Evolutionary conservation across 2,888 invertebrate species (phyloP), one percentile per base, ranked within the genome.

Genomic region (Phasia obesa): DNA sequence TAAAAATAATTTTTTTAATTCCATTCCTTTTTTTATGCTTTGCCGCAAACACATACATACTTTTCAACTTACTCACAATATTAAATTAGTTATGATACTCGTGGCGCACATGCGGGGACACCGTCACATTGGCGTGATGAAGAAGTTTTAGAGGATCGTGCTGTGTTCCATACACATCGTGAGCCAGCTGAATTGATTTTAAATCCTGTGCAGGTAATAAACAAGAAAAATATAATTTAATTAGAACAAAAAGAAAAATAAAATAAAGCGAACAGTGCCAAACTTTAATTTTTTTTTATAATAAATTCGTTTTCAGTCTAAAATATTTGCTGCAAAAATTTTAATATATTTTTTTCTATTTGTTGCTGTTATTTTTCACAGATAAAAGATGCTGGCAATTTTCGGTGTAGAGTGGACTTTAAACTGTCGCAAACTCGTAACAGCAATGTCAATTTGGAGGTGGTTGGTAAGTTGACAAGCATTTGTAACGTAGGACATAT

Each of bases 331-430:
- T 44, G 5, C 31, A 44, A 42, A 11, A 21, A 57, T 25, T 15
- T 64, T 13, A 17, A 11, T 44, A 1, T 25, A 9, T 62, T 21
- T 80, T 42, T 75, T 55, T 71, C 19, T 27, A 27, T 53, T 25
- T 53, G 5, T 15, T n/a, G n/a, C n/a, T n/a, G 2, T 49, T 15
- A 11, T 9, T 23, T 71, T 38, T 82, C 82, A 69, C 92, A 93
- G 89, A 94, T 94, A 89, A 93, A 92, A 87, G 96, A 96, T 91
- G 94, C 93, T 65, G 95, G 95, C 62, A 92, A 94, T 86, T 96
- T 96, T 92, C 93, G 95, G 87, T 96, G 96, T 91, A 92, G 96
- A 86, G 95, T 96, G 82, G 96, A 96, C 91, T 96, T 95, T 92
- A 95, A 95, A 90, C 93, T 94, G 88, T 94, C 95, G 62, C 95